Evolutionary conservation across 2,113 vertebrate species (phyloP), one percentile per base, ranked within the genome.

Genomic region (Pimephales promelas): DNA sequence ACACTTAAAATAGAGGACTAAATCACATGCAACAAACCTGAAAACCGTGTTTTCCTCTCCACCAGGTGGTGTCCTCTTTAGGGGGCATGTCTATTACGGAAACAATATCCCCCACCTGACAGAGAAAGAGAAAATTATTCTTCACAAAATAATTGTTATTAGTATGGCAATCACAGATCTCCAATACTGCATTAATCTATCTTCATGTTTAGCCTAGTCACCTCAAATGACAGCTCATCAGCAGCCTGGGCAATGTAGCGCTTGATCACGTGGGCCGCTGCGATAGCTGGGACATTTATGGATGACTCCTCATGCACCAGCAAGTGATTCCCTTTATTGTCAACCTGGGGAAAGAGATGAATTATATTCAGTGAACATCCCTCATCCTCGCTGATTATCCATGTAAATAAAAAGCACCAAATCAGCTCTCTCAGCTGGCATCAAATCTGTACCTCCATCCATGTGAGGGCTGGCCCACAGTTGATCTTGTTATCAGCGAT

Each of bases 401-500:
- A 71, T 24, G n/a, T 72, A 13, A 72, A 72, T 26, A 45, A 61
- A 26, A n/a, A 71, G 64, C 26, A 0, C 18, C 28, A 43, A 28
- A 28, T 75, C 49, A 82, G 61, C 75, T 47, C 40, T 52, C 24
- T 57, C 45, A 72, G 26, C 66, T 3, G 6, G 49, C 62, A 45
- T 36, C 45, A 70, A 56, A 13, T 24, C 59, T 43, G 77, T 84
- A 99, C 98, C 97, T 99, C 98, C 98, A 99, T 99, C 98, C 98
- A 99, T 0, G 98, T 99, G 89, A 99, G 97, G 43, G 97, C 98
- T 20, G 98, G 98, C 62, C 97, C 98, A 88, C 98, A 99, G 92
- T 99, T 99, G 89, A 99, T 99, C 94, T 99, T 98, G 94, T 99
- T 99, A 92, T 98, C 98, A 66, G 97, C 97, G 7, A 99, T 99